phyloP scores from a whole-genome alignment of 2,797 vertebrate genomes.

The Pseudochirops corinnae region DNA sequence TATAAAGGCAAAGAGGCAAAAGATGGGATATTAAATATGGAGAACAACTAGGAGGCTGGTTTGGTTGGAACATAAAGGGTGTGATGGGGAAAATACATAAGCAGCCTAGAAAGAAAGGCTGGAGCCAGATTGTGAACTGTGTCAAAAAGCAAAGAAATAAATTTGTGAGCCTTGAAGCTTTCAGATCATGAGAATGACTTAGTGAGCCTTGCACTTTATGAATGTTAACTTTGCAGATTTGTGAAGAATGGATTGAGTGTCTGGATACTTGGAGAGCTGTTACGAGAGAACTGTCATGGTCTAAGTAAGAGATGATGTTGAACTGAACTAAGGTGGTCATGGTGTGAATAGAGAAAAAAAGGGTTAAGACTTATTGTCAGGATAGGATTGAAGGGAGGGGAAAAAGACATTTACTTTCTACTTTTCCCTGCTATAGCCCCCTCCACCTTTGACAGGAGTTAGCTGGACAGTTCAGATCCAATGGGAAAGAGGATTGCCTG shows the following conservation, averaged over 20 bases:
- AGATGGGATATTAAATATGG: neutral
- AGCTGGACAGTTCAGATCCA: too few relatives aligned
- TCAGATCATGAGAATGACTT: neutral
- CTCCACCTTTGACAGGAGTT: too few relatives aligned
- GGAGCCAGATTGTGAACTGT: neutral
- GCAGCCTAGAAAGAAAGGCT: neutral
- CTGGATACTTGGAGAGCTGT: too few relatives aligned
- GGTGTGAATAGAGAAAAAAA: too few relatives aligned
- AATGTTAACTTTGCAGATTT: neutral
- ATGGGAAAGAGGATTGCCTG: too few relatives aligned
- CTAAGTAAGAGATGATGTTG: too few relatives aligned
- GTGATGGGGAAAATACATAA: neutral
- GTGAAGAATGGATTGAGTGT: neutral
- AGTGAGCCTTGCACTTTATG: neutral
- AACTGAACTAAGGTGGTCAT: too few relatives aligned
- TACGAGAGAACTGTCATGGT: too few relatives aligned
- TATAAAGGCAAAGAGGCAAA: neutral
- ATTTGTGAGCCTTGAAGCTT: neutral
- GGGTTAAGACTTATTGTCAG: too few relatives aligned
- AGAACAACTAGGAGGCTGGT: neutral
- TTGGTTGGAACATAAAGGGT: neutral
- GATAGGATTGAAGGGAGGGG: too few relatives aligned
- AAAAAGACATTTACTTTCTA: too few relatives aligned
- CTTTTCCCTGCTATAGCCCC: too few relatives aligned
- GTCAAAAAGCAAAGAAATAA: neutral